These are phyloP conservation scores for Dryocosmus kuriphilus DNA, from an alignment of 2,888 invertebrate species.

Conservation along the genomic window DNA sequence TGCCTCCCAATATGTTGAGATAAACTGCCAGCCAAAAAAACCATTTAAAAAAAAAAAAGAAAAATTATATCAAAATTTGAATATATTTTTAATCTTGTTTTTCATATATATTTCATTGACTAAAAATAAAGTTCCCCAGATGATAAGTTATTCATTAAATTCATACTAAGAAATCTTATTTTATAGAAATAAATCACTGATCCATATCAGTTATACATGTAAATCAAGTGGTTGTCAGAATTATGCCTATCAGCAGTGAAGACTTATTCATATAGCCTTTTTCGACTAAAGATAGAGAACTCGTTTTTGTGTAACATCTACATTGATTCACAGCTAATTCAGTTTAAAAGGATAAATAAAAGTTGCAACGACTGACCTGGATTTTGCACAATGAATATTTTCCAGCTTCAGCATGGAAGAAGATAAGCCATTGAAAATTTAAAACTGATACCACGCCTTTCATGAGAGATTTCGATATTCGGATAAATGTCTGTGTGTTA, in stretches of 20 bases:
- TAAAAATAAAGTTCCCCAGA: background rate
- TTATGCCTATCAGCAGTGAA: no score
- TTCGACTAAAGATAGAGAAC: background rate
- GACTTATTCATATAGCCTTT: no score
- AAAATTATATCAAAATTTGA: background rate
- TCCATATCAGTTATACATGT: no score
- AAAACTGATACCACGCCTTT: background rate
- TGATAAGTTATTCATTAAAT: no score
- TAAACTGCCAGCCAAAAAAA: background rate
- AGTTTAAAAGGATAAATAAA: background rate
- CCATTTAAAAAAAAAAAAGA: background rate
- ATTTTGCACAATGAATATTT: background rate
- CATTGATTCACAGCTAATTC: background rate
- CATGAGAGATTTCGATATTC: no score
- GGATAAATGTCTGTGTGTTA: no score
- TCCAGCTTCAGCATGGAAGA: background rate
- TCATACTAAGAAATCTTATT: no score
- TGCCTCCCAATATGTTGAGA: background rate
- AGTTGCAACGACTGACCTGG: background rate
- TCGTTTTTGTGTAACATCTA: background rate
- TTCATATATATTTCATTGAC: background rate
- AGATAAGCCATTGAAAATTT: background rate
- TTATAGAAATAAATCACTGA: no score
- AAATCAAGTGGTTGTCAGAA: no score
- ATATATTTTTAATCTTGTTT: background rate